Percentiles rank a stretch among this genome's conserved stretches.
These are phyloP conservation scores for Philopotamus ludificatus DNA, from an alignment of 1,140 invertebrate genomes.

Conservation along the genomic window DNA sequence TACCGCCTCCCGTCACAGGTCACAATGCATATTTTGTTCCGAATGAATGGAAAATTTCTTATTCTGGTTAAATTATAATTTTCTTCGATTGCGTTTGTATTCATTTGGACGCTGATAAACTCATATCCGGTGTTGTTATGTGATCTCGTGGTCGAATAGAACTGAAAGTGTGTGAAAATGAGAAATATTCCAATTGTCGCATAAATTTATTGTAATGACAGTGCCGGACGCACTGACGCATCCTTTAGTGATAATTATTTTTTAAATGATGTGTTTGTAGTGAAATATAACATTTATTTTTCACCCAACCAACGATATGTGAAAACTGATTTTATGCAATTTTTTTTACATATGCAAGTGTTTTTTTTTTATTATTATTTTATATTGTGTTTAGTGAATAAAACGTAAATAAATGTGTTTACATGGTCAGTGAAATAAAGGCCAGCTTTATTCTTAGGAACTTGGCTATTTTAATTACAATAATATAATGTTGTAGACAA, in stretches of 20 bases:
- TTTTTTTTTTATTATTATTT: conserved; percentile 22
- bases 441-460: conserved; percentile 39
- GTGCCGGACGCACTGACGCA: conserved; percentile 25
- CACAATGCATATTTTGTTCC: too few relatives aligned
- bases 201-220: too few relatives aligned
- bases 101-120: too few relatives aligned
- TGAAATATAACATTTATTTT: conserved; percentile 20
- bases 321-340: conserved; percentile 18
- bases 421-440: conserved; percentile 36
- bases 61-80: too few relatives aligned
- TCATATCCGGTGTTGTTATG: conserved; percentile 15
- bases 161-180: conserved; percentile 19
- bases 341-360: conserved; percentile 14
- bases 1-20: too few relatives aligned
- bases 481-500: too few relatives aligned
- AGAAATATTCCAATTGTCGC: conserved; percentile 27
- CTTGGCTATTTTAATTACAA: conserved; percentile 16
- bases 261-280: conserved; percentile 36
- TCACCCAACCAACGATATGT: background rate
- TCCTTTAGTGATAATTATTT: conserved; percentile 22
- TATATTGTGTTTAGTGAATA: conserved; percentile 35
- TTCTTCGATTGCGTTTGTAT: too few relatives aligned
- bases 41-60: too few relatives aligned
- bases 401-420: conserved; percentile 28
- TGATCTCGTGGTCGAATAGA: conserved; percentile 35